Evolutionary conservation across 2,888 invertebrate species (phyloP).

Genomic region (Lasioglossum villosulum): DNA sequence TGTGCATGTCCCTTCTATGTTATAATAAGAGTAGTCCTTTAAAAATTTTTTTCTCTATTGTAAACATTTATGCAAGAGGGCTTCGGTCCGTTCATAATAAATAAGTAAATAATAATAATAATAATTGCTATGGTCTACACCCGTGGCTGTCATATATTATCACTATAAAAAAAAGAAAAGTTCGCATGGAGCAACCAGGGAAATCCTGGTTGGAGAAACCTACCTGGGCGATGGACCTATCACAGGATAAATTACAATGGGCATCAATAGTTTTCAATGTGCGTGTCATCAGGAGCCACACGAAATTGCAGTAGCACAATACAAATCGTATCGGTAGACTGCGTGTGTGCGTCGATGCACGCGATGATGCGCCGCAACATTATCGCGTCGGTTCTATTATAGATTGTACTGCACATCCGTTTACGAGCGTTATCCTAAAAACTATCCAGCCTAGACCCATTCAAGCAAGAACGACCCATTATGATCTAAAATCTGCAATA

Average conservation of each 20-base stretch:
- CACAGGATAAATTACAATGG: slow-evolving; percentile 40
- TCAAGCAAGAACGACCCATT: background rate
- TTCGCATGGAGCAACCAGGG: background rate
- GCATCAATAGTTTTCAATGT: slow-evolving; percentile 41
- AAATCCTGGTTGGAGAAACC: background rate
- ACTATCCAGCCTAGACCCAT: background rate
- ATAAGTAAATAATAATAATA: too few relatives aligned
- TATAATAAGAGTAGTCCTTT: too few relatives aligned
- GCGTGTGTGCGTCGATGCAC: slow-evolving; percentile 61
- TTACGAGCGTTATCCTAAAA: slow-evolving; percentile 21
- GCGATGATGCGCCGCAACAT: slow-evolving; percentile 56
- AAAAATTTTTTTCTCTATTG: too few relatives aligned
- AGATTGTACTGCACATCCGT: slow-evolving; percentile 3
- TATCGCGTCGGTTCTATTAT: slow-evolving; percentile 53
- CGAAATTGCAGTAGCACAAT: slow-evolving; percentile 49
- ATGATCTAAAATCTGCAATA: too few relatives aligned
- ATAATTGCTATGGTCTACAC: too few relatives aligned
- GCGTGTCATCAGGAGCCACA: slow-evolving; percentile 45
- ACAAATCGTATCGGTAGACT: slow-evolving; percentile 48
- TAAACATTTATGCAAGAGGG: too few relatives aligned
- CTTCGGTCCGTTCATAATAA: too few relatives aligned
- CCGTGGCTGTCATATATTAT: background rate
- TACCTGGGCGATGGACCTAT: slow-evolving; percentile 16
- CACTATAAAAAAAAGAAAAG: background rate
- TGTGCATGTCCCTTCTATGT: too few relatives aligned